Base-by-base conservation (phyloP, 2,888 invertebrate species). In the Baccha elongata region DNA sequence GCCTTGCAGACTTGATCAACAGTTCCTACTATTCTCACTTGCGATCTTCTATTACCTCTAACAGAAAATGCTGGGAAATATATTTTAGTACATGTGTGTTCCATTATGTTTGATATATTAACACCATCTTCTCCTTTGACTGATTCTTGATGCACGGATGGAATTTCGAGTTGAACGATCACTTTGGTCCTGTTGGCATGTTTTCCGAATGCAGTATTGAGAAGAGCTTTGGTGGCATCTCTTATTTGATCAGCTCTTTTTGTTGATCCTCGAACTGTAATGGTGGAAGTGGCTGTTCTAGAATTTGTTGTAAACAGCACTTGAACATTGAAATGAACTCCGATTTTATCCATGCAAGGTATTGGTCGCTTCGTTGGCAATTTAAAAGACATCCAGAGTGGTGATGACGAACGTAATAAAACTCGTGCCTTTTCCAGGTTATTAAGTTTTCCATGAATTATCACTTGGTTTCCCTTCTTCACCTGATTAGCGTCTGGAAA, bases 391-490 rank as follows among this genome's bases (percentile, higher is more conserved):
- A 98, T 97, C 86, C 97, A 94, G 86, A 99, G 91, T 0, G 98
- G 98, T 17, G 97, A 96, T 78, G 98, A 92, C 85, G 96, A 97
- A 89, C 98, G 93, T 62, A 98, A 96, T 85, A 96, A 92, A 23
- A 95, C 94, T 85, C 99, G 92, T 55, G 99, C 98, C 60, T 94
- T 93, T 89, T 99, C 98, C 1, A 98, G 97, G 2, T 96, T 95
- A 85, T 94, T 94, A 89, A 98, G 94, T 86, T 96, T 96, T 0
- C 98, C 98, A 26, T 98, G 97, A 85, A 99, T 96, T 52, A 98
- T 98, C 48, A 99, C 98, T 91, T 99, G 99, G 92, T 99, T 99
- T 88, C 98, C 98, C 92, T 99, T 99, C 91, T 98, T 98, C 40
- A 94, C 94, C 35, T 98, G 94, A 92, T 98, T 99, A 35, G 98